These are phyloP conservation scores for Bicyclus anynana DNA, from an alignment of 1,140 invertebrate species.

Conservation along the genomic window DNA sequence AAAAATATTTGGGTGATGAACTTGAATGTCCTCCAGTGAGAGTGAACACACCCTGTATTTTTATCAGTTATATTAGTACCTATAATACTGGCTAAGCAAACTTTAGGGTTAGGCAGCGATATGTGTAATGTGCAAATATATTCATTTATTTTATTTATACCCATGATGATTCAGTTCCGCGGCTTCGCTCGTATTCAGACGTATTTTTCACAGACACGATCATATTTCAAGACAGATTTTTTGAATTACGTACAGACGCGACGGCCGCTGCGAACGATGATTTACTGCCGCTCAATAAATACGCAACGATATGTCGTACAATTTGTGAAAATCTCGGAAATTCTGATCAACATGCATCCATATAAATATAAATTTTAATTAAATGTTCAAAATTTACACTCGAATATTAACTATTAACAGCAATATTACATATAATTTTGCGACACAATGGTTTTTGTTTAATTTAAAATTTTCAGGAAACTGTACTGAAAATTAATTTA, in stretches of 20 bases:
- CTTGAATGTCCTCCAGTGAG: no score
- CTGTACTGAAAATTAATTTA: no score
- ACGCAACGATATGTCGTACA: slow-evolving; percentile 6
- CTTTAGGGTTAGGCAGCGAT: no score
- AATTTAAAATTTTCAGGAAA: background rate
- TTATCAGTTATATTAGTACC: no score
- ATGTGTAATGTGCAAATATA: no score
- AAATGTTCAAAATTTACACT: slow-evolving; percentile 6
- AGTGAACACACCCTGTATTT: no score
- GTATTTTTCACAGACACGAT: no score
- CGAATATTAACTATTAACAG: background rate
- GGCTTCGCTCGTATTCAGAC: background rate
- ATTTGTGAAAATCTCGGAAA: background rate
- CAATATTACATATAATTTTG: background rate
- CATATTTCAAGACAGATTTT: slow-evolving; percentile 12
- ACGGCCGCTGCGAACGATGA: slow-evolving; percentile 13
- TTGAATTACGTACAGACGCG: slow-evolving; percentile 13
- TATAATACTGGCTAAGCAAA: no score
- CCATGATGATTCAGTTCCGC: no score
- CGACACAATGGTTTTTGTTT: background rate
- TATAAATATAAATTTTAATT: slow-evolving; percentile 10
- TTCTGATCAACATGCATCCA: slow-evolving; percentile 12
- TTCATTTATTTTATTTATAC: no score
- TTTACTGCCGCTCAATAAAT: slow-evolving; percentile 18
- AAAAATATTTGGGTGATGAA: no score